These are phyloP conservation scores for Sialia sialis DNA, from an alignment of 2,113 vertebrate species.

Conservation along the genomic window DNA sequence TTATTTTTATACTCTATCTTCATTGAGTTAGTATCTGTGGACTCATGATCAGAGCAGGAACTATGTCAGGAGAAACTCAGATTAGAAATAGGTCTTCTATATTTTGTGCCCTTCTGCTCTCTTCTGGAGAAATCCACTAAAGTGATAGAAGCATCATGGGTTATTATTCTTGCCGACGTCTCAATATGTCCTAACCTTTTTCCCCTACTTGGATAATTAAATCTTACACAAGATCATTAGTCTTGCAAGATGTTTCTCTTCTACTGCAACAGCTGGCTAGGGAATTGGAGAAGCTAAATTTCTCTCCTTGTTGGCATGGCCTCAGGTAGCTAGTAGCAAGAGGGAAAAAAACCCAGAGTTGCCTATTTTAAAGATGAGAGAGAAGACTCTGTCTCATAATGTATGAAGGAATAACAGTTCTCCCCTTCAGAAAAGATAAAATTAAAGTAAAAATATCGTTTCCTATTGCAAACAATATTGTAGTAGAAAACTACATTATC, in stretches of 20 bases:
- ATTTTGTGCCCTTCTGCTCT: neutral
- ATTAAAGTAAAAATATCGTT: neutral
- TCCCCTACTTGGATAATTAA: neutral
- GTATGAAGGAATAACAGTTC: neutral
- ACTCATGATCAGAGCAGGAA: neutral
- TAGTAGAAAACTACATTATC: neutral
- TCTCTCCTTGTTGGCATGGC: neutral
- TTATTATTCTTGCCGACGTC: neutral
- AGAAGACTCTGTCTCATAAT: neutral
- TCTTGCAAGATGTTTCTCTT: slow-evolving; percentile 4
- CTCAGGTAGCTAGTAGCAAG: neutral
- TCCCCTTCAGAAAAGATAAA: neutral
- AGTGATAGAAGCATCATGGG: neutral
- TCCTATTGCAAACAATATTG: neutral
- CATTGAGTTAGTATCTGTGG: neutral
- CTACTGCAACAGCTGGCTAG: neutral
- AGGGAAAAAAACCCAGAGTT: neutral
- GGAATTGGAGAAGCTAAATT: neutral
- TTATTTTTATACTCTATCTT: neutral
- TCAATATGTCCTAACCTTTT: neutral
- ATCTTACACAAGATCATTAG: neutral
- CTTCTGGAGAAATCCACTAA: neutral
- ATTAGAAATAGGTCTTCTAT: neutral
- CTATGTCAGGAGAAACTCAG: neutral
- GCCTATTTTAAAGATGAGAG: neutral